Evolutionary conservation across 2,888 invertebrate species (phyloP), one percentile per base, ranked within the genome.

Genomic region (Parnassius glacialis): DNA sequence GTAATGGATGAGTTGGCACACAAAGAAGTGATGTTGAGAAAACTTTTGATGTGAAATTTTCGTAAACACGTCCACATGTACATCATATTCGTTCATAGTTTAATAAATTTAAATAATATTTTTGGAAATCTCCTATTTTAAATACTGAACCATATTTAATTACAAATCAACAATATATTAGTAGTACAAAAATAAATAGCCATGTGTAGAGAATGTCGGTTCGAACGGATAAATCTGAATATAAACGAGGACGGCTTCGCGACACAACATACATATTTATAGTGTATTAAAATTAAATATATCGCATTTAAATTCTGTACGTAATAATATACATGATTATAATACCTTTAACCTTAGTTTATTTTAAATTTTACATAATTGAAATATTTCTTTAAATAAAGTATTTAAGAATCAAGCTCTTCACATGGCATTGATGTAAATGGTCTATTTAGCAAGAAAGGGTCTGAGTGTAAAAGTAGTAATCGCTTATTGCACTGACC

Each of bases 401-500:
- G 12, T 52, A 55, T 63, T 34, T 61, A 60, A 51, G 11, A 52
- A 52, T 63, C 58, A 59, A 47, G 44, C 10, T n/a, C 11, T n/a
- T 11, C 48, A 55, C 53, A 43, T 43, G 61, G 10, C 54, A 62
- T 58, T 57, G 61, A 62, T 57, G 50, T 48, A 48, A 54, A 65
- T 66, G 59, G 54, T 61, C 51, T 60, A 68, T 65, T 65, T 66
- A 64, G 65, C 64, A 69, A 60, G 69, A 72, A 75, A 73, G 71
- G 66, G 59, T 66, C 68, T 70, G 66, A 65, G 64, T 67, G 65
- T 68, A 72, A 68, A 72, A 74, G 74, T 74, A 70, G 68, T 68
- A 69, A 65, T 72, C 63, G 71, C 64, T 68, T 69, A 65, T 68
- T 68, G 71, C 74, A 94, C 94, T 93, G 83, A 96, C 96, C 82